Evolutionary conservation across 2,113 vertebrate genomes (phyloP), one percentile per base, ranked within the genome.

Genomic region (Chloropsis hardwickii): DNA sequence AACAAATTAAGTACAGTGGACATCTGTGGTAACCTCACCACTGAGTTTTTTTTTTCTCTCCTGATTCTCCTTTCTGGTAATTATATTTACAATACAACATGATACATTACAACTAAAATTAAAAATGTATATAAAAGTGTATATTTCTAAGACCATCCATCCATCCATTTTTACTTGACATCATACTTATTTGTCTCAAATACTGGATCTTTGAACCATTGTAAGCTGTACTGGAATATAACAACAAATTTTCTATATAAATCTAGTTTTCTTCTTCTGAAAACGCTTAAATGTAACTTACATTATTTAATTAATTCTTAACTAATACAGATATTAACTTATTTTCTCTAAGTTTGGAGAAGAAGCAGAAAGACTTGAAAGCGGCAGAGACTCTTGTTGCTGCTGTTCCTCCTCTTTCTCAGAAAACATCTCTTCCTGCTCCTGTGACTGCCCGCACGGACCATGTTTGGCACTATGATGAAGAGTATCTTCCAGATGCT

Each of bases 391-490:
- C 96, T 88, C 39, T 95, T 92, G 84, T 80, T 92, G 97, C 97
- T 88, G 97, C 95, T 50, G 84, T 95, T 93, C 79, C 97, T 94
- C 97, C 97, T 71, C 86, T 97, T 79, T 95, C 97, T 96, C 98
- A 98, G 74, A 98, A 98, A 87, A 95, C 98, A 28, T 70, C 94
- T 23, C 56, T 95, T 81, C 95, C 98, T 58, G 91, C 95, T 81
- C 76, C 89, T 40, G 88, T 69, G 23, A 87, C 97, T 74, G 94
- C 97, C 66, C 98, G 93, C 69, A 91, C 80, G 4, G 98, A 99
- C 57, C 98, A 98, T 45, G 95, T 99, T 94, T 99, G 99, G 99
- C 99, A 99, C 96, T 99, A 98, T 50, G 99, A 99, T 82, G 99
- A 99, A 95, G 99, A 99, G 56, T 98, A 99, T 86, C 95, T 98